A percentile compares a stretch with the other conserved stretches of the same genome.
phyloP scores from a whole-genome alignment of 1,140 invertebrate species.

The Xylocopa sonorina region DNA sequence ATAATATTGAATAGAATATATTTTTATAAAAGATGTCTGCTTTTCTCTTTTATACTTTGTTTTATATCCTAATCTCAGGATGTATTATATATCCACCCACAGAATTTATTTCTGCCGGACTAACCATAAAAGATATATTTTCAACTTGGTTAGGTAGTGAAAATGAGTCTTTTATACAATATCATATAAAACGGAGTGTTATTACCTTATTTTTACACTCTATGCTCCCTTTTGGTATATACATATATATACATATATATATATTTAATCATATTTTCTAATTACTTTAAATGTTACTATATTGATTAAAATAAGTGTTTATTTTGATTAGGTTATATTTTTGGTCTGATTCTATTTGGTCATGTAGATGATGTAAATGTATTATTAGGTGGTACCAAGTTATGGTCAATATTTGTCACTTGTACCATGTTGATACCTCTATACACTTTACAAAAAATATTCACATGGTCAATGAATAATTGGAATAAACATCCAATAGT shows the following conservation, averaged over 20 bases:
- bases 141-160: constrained; percentile 86
- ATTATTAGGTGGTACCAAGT: constrained; percentile 73
- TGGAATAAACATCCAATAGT: constrained; percentile 90
- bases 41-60: constrained; percentile 84
- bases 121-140: constrained; percentile 88
- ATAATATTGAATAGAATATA: neutral
- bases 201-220: constrained; percentile 87
- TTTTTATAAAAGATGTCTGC: constrained; percentile 52
- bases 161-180: constrained; percentile 86
- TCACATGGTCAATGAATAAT: constrained; percentile 86
- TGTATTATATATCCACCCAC: constrained; percentile 89
- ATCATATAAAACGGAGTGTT: constrained; percentile 87
- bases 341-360: constrained; percentile 83
- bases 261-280: too few species aligned
- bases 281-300: neutral
- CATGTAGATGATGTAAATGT: constrained; percentile 78
- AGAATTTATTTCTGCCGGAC: constrained; percentile 88
- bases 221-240: constrained; percentile 84
- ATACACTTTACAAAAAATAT: constrained; percentile 78
- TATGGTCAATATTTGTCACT: constrained; percentile 72
- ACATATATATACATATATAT: too few species aligned
- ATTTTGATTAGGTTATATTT: constrained; percentile 83
- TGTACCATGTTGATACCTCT: constrained; percentile 77
- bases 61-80: constrained; percentile 86
- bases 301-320: constrained; percentile 3